These are phyloP conservation scores for Spermophilus dauricus DNA, from an alignment of 2,113 vertebrate species.

Conservation along the genomic window DNA sequence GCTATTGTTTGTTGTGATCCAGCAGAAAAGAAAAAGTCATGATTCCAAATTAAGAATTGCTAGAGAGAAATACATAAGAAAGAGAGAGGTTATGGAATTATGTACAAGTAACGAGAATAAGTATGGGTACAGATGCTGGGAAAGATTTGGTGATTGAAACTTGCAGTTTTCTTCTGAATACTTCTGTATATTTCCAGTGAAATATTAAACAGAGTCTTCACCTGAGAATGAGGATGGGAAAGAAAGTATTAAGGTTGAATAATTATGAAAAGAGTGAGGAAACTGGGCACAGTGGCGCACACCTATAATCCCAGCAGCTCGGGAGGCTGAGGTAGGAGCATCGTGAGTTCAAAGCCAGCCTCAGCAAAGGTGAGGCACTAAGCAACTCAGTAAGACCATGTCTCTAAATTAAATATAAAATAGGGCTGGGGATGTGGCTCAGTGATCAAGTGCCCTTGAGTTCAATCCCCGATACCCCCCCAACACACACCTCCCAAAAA, in stretches of 20 bases:
- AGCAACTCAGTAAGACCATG: no score
- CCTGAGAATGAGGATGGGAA: neutral
- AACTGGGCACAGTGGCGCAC: neutral
- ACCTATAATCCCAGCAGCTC: no score
- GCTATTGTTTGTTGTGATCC: neutral
- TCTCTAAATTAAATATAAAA: no score
- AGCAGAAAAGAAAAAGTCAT: neutral
- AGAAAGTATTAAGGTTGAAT: neutral
- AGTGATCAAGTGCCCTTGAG: no score
- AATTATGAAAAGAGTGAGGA: neutral
- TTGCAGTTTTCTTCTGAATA: neutral
- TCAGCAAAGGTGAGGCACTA: no score
- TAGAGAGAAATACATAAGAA: neutral
- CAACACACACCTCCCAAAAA: neutral
- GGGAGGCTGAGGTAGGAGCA: no score
- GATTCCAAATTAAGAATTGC: neutral
- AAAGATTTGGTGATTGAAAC: neutral
- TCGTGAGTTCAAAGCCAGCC: no score
- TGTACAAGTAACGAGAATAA: neutral
- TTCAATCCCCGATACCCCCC: no score
- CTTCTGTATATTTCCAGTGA: neutral
- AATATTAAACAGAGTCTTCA: slow-evolving; percentile 17
- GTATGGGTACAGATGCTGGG: neutral
- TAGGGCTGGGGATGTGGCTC: no score
- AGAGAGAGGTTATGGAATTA: neutral